Evolutionary conservation across 2,113 vertebrate genomes (phyloP).

Genomic region (Saccopteryx leptura): DNA sequence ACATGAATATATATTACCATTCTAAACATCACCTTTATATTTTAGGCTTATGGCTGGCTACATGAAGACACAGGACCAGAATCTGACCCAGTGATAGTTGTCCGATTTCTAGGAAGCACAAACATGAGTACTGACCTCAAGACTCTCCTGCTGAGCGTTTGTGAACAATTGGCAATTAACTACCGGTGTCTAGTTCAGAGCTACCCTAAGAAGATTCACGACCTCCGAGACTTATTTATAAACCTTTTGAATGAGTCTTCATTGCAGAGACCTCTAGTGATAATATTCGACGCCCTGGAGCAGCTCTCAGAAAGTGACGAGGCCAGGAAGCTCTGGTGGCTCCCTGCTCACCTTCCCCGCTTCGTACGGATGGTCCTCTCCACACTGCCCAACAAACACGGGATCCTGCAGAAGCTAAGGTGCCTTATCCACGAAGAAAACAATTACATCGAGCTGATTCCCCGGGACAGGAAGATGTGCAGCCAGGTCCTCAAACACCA

Average conservation of each 20-base stretch:
- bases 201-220: slow-evolving; percentile 97
- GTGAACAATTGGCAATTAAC: slow-evolving; percentile 97
- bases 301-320: slow-evolving; percentile 96
- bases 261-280: slow-evolving; percentile 95
- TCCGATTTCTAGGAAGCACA: slow-evolving; percentile 96
- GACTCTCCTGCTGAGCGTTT: slow-evolving; percentile 96
- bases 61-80: slow-evolving; percentile 97
- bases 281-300: slow-evolving; percentile 96
- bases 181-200: slow-evolving; percentile 97
- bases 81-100: slow-evolving; percentile 96
- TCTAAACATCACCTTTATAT: slow-evolving; percentile 82
- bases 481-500: slow-evolving; percentile 99
- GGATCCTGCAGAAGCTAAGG: slow-evolving; percentile 97
- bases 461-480: slow-evolving; percentile 97
- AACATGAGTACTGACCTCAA: slow-evolving; percentile 95
- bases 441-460: slow-evolving; percentile 95
- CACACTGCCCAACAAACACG: slow-evolving; percentile 98
- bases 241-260: slow-evolving; percentile 97
- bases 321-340: slow-evolving; percentile 98
- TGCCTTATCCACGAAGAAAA: slow-evolving; percentile 96
- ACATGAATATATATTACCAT: neutral
- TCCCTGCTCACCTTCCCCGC: slow-evolving; percentile 96
- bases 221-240: slow-evolving; percentile 96
- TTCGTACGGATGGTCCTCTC: slow-evolving; percentile 97
- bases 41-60: slow-evolving; percentile 96